phyloP scores from a whole-genome alignment of 2,797 vertebrate species.

The Neomorphus geoffroyi region DNA sequence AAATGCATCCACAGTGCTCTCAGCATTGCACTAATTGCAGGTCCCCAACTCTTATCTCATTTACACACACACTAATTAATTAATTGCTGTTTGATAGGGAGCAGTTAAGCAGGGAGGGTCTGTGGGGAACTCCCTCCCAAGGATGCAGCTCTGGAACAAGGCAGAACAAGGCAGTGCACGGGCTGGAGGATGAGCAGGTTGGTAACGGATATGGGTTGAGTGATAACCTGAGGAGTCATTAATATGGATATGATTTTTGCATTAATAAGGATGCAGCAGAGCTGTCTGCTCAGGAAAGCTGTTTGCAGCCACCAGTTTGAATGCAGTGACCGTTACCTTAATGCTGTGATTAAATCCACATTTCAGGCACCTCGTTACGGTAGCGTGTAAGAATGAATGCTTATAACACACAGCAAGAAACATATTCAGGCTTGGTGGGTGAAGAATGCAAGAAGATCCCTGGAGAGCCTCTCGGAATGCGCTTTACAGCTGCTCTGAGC shows the following conservation, averaged over 20 bases:
- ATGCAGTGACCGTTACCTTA: constrained; percentile 43
- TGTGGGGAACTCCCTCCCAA: rapidly evolving
- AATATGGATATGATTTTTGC: constrained; percentile 57
- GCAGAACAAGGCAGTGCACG: neutral
- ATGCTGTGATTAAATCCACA: constrained; percentile 34
- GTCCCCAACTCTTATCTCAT: neutral
- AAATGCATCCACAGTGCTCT: rapidly evolving
- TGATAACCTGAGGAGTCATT: constrained; percentile 31
- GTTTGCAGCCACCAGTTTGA: constrained; percentile 33
- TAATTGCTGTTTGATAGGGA: rapidly evolving
- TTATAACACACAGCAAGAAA: neutral
- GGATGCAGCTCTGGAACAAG: neutral
- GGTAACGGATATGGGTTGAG: neutral
- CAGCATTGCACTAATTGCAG: neutral
- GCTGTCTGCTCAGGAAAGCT: constrained; percentile 33
- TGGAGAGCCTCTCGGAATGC: neutral
- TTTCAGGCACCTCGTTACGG: constrained; percentile 49
- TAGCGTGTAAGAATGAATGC: neutral
- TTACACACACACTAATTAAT: neutral
- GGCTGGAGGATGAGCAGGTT: neutral
- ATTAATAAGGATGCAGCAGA: constrained; percentile 75
- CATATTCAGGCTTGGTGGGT: neutral
- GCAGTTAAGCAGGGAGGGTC: neutral
- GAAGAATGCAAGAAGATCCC: neutral
- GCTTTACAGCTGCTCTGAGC: neutral